These are phyloP conservation scores for Periparus ater DNA, from an alignment of 2,797 vertebrate species.

Conservation along the genomic window DNA sequence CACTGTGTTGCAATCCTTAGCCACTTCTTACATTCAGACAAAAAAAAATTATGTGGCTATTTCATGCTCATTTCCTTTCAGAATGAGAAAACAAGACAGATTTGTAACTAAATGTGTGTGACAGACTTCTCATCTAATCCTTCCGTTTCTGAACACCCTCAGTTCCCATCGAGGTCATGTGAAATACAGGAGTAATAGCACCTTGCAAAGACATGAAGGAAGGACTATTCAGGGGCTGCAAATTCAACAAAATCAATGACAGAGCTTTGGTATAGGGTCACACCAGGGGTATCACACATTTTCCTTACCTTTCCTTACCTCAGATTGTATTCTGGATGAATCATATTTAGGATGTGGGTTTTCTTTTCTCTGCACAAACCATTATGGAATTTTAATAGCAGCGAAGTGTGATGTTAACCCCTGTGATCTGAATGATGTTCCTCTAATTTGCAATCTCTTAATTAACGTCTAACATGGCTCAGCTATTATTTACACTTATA, in stretches of 20 bases:
- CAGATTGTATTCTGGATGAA: not conserved
- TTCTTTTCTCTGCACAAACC: not conserved
- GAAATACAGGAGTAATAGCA: not conserved
- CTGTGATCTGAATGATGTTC: not conserved
- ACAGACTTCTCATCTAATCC: not conserved
- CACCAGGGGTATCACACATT: not conserved
- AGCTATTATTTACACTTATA: slow-evolving; percentile 50
- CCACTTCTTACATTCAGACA: not conserved
- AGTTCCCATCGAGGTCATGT: not conserved
- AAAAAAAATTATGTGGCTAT: not conserved
- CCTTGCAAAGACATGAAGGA: not conserved
- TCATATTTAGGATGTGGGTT: not conserved
- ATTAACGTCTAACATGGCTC: slow-evolving; percentile 39
- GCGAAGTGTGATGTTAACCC: not conserved
- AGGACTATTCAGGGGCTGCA: not conserved
- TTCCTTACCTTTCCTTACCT: not conserved
- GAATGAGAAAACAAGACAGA: not conserved
- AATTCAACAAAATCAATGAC: not conserved
- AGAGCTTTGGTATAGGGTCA: not conserved
- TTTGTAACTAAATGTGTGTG: not conserved
- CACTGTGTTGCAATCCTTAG: not conserved
- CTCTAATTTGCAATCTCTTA: slow-evolving; percentile 49
- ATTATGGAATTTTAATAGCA: not conserved
- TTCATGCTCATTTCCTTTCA: not conserved
- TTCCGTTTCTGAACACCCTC: not conserved